Conservation (phyloP, 1,140 invertebrate genomes). For the Leptinotarsa defecta region DNA sequence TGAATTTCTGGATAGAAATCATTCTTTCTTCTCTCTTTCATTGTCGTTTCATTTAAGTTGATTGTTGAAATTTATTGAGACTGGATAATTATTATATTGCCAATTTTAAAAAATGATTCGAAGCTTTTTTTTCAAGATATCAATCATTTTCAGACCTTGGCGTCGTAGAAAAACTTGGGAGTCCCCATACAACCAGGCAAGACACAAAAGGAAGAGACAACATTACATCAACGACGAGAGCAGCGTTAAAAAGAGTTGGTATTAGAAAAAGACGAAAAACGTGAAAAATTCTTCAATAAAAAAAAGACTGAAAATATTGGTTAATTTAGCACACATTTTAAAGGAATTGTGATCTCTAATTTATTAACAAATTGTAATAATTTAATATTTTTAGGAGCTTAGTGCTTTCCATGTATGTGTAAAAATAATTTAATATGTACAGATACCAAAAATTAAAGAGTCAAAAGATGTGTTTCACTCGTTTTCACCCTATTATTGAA, state of each 20-base stretch:
- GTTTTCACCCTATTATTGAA: too few relatives aligned
- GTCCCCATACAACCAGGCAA: constrained; percentile 23
- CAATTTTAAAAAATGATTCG: too few relatives aligned
- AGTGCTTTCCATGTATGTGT: constrained; percentile 31
- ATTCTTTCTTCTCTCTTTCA: too few relatives aligned
- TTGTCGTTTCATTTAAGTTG: too few relatives aligned
- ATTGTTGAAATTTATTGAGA: too few relatives aligned
- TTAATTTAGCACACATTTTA: constrained; percentile 24
- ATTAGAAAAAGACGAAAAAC: constrained; percentile 35
- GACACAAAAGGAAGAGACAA: constrained; percentile 32
- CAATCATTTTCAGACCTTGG: constrained; percentile 29
- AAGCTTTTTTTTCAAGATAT: not conserved
- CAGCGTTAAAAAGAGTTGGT: constrained; percentile 32
- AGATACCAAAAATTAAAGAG: constrained; percentile 18
- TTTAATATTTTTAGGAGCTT: constrained; percentile 32
- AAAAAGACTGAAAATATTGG: constrained; percentile 28
- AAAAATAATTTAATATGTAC: constrained; percentile 21
- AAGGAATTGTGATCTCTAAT: constrained; percentile 41
- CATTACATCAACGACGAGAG: constrained; percentile 28
- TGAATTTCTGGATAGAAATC: too few relatives aligned
- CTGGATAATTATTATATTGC: too few relatives aligned
- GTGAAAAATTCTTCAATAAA: constrained; percentile 16
- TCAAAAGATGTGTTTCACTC: not conserved
- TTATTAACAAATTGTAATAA: constrained; percentile 36
- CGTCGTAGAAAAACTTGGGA: constrained; percentile 32